Evolutionary conservation across 2,888 invertebrate genomes (phyloP).

Genomic region (Synergus itoensis): DNA sequence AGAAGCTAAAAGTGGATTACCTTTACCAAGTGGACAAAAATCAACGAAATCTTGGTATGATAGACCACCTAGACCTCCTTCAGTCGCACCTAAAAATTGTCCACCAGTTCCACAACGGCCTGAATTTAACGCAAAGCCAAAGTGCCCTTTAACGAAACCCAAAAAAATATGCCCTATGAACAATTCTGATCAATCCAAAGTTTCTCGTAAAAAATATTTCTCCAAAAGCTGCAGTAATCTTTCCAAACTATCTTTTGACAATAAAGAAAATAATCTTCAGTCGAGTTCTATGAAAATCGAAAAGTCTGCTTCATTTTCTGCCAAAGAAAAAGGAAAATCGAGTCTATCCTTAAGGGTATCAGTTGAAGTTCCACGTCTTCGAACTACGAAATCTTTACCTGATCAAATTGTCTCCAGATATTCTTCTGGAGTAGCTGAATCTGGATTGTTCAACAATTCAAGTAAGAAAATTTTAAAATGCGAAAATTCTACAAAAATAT

Average conservation of each 20-base stretch:
- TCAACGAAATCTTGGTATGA: not conserved
- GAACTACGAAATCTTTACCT: conserved; percentile 13
- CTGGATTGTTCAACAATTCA: no score
- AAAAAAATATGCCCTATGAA: not conserved
- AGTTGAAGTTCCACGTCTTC: conserved; percentile 1
- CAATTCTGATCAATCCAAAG: not conserved
- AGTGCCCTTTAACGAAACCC: not conserved
- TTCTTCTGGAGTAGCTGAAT: not conserved
- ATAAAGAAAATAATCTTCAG: not conserved
- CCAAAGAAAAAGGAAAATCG: not conserved
- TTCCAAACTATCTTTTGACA: not conserved
- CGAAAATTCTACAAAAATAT: not conserved
- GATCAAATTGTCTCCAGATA: conserved; percentile 17
- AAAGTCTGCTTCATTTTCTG: not conserved
- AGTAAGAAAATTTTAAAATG: not conserved
- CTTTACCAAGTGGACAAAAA: not conserved
- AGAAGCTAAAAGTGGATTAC: not conserved
- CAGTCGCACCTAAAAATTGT: not conserved
- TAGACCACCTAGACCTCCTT: not conserved
- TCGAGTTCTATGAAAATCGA: not conserved
- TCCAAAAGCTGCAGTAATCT: not conserved
- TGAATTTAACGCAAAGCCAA: not conserved
- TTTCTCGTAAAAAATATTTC: not conserved
- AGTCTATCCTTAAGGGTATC: not conserved
- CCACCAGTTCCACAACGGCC: not conserved